Evolutionary conservation across 53 echinoderm and acorn worm species (phyloP), one percentile per base, ranked within the genome.

Genomic region (Apostichopus leukothele): DNA sequence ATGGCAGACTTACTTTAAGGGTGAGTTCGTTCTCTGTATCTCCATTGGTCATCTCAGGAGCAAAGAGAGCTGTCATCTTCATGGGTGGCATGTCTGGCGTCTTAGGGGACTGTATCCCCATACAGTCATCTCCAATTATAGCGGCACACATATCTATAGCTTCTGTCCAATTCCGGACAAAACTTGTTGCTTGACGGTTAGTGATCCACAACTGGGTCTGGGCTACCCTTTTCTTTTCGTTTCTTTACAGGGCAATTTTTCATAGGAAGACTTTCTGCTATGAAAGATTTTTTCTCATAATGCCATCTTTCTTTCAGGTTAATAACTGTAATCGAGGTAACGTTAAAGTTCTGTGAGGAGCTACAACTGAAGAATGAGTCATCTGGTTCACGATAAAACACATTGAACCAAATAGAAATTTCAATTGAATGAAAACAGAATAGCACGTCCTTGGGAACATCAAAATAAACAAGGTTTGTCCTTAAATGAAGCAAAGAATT

Each of bases 21-120:
- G 89, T 92, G 9, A 96, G 83, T 77, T 91, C 94, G 66, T 90
- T 89, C 60, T 93, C 90, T 22, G 88, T 76, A 50, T 95, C 94
- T 66, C 94, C 95, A 87, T 95, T 92, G 67, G 92, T 78, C 39
- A 91, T 74, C 18, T 94, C 99, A 4, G 99, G 99, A 12, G 99
- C 94, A 86, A 96, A 99, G 23, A 99, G 90, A 27, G 89, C 91
- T 5, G 91, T 91, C 66, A 88, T 94, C 76, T 88, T 91, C 75
- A 50, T 92, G 53, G 75, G 91, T 1, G 94, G 94, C 97, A 97
- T 97, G 16, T 92, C 97, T 22, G 97, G 97, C 0, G 97, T 95
- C 67, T 92, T 94, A 11, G 99, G 99, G 16, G 99, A 99, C 86
- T 91, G 88, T 63, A 86, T 59, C 21, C 51, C 10, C 74, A 52